Base-by-base conservation (phyloP, 2,888 invertebrate species). In the Heliconius aoede region DNA sequence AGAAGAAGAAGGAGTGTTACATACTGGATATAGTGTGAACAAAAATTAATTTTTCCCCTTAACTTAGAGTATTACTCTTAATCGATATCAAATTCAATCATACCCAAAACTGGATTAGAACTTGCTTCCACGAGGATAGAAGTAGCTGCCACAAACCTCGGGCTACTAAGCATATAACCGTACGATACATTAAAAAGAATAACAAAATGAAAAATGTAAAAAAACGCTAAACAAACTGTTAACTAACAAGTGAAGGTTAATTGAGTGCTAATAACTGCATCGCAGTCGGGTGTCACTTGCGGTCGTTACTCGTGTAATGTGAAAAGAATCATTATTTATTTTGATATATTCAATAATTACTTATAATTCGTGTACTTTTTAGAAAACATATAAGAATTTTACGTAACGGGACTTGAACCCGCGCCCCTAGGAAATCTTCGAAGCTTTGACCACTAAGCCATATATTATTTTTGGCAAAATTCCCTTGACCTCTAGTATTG, bases 201-300 rank as follows among this genome's bases (percentile, higher is more conserved):
- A 76, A 67, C 21, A 28, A 67, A 18, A 40, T 55, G 28, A 55
- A 32, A 55, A 36, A 24, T 24, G n/a, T 65, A 62, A 58, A 80
- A 83, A 81, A 83, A 81, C 80, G 32, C 74, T 80, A 80, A 81
- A 82, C 80, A 82, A 74, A 80, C 78, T 79, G 74, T 72, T 73
- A 72, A 73, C 67, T 81, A 83, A 83, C 84, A 83, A 78, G 79
- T 79, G 84, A 85, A 85, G 85, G 85, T 83, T 85, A 85, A 85
- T 84, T 82, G 81, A 79, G 79, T 79, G 82, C 82, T 85, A 84
- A 85, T 83, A 83, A 82, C 82, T 76, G 82, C 82, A 80, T 80
- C 81, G 81, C 79, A 75, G 76, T 65, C 79, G 82, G 82, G 79
- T 83, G 83, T 83, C 83, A 81, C 82, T 81, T 72, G 76, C 76